phyloP scores from a whole-genome alignment of 2,113 vertebrate species.

The Dipodomys stephensi region DNA sequence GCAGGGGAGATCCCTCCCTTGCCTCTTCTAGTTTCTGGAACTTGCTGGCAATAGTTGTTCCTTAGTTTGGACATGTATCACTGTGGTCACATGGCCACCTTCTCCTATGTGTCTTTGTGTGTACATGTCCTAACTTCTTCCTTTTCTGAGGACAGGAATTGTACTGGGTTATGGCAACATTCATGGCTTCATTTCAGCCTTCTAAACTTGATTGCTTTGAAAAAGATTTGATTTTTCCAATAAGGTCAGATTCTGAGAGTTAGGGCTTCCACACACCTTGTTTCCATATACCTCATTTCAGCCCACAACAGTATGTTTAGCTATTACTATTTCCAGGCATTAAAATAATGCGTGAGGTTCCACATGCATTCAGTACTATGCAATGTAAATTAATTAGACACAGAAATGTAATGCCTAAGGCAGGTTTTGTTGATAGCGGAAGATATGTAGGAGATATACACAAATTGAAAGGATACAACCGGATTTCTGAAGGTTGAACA shows the following conservation, averaged over 20 bases:
- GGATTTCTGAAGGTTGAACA: background rate
- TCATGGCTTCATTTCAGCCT: background rate
- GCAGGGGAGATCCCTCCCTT: no score
- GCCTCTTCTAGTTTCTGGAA: background rate
- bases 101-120: background rate
- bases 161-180: background rate
- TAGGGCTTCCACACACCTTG: background rate
- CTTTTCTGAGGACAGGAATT: background rate
- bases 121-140: background rate
- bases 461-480: background rate
- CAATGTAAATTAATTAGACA: slow-evolving; percentile 32
- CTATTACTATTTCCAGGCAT: background rate
- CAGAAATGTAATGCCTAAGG: background rate
- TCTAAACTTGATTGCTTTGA: background rate
- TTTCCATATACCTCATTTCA: background rate
- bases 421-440: background rate
- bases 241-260: background rate
- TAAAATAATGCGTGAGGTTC: background rate
- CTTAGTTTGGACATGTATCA: background rate
- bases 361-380: background rate
- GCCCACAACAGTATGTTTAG: background rate
- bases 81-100: background rate
- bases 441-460: background rate
- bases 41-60: background rate
- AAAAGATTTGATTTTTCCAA: background rate